Conservation (phyloP, 2,113 vertebrate species). For the Spermophilus dauricus region DNA sequence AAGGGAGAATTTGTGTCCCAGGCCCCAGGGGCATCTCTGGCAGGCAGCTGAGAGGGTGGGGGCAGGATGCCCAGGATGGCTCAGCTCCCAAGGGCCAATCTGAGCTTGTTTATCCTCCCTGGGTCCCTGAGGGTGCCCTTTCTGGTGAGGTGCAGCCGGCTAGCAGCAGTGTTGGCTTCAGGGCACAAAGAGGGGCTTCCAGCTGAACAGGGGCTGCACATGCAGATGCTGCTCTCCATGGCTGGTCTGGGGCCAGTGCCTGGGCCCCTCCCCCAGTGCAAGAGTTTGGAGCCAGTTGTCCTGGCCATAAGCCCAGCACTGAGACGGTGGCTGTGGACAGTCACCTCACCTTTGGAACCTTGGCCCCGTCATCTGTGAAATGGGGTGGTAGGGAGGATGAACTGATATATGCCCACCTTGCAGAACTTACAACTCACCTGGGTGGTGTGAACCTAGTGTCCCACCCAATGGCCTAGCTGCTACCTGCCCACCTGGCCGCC, state of each 20-base stretch:
- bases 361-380: background rate
- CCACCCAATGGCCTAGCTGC: background rate
- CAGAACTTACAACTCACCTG: accelerated
- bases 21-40: background rate
- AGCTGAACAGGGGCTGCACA: accelerated
- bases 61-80: background rate
- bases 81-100: accelerated
- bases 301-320: too few species aligned
- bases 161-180: background rate
- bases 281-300: background rate
- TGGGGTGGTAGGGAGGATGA: too few species aligned
- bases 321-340: accelerated
- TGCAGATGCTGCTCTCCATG: too few species aligned
- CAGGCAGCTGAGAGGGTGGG: background rate
- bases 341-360: background rate
- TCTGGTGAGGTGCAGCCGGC: background rate
- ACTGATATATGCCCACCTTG: accelerated
- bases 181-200: background rate
- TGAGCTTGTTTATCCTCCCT: background rate
- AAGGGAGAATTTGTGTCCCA: too few species aligned
- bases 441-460: background rate
- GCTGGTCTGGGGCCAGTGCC: background rate
- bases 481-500: background rate
- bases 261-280: too few species aligned
- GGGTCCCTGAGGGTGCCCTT: background rate